Evolutionary conservation across 2,888 invertebrate species (phyloP), one percentile per base, ranked within the genome.

Genomic region (Elegia similella): DNA sequence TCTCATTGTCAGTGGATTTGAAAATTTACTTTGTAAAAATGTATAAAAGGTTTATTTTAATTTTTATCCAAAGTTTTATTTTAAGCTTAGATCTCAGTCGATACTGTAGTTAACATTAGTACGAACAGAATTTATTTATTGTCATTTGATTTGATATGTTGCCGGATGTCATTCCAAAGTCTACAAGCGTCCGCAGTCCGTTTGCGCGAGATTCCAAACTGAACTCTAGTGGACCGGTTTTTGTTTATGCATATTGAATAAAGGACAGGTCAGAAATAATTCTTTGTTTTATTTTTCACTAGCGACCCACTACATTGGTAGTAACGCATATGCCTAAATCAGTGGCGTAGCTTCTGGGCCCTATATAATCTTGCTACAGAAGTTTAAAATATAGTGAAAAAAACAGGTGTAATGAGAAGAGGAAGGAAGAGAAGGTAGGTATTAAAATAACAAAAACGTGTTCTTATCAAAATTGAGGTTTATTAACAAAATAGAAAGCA

Each of bases 61-160:
- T 85, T 85, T 81, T 82, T 84, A 88, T 90, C 90, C 91, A 90
- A 91, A 91, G 90, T 88, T 89, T 81, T 87, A 86, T 84, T 85
- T 73, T 89, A 90, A 90, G 89, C 73, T 84, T 87, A 90, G 91
- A 91, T 90, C 91, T 91, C 91, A 90, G 82, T 67, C 82, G 80
- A 85, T 48, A 56, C 56, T 42, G 44, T 86, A 86, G 85, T 75
- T 38, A 38, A 38, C 38, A 38, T 23, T 17, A 16, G 46, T 46
- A 46, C 46, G 17, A 82, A 76, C 84, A 83, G 85, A 88, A 82
- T 84, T 90, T 88, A 88, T 90, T 90, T 89, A 88, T 90, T 54
- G 42, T 56, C 46, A 30, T 43, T 55, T 42, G 46, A 52, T 43
- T 46, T 52, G 60, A 23, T 46, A 55, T 55, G 82, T 84, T 84